Evolutionary conservation across 2,888 invertebrate genomes (phyloP), one percentile per base, ranked within the genome.

Genomic region (Drosophila vallismaia): DNA sequence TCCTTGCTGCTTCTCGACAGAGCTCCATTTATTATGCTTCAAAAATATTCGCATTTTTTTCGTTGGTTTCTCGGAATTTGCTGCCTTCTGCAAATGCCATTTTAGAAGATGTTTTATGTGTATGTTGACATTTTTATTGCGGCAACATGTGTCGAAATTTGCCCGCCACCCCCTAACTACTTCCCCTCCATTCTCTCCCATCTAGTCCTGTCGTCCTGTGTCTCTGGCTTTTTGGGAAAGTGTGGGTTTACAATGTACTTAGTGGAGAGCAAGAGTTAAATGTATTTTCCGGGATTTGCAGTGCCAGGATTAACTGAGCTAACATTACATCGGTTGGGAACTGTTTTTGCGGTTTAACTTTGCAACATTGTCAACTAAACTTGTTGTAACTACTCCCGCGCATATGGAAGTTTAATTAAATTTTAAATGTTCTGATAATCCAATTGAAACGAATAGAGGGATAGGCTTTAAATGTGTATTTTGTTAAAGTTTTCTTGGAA

Each of bases 101-200:
- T 85, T 85, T 88, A 86, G 88, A 88, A 88, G 85, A 85, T 85
- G 85, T 85, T 85, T 85, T 85, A 85, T 85, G 88, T 84, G 79
- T 77, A 74, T 84, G 85, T 86, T 85, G 85, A 88, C 88, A 85
- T 88, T 88, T 85, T 85, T 85, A 88, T 85, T 85, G 88, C 88
- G 81, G 81, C 86, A 86, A 85, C 88, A 85, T 85, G 85, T 88
- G 85, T 88, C 85, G 85, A 88, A 88, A 78, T 84, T 80, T 70
- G 64, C 44, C 64, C 33, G 14, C 26, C 33, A 28, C 24, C 51
- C 52, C 29, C 49, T 24, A 38, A 54, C 60, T 31, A 44, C 14
- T 33, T 54, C 4, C 8, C 53, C 24, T 4, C 33, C 4, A 1
- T 7, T 7, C n/a, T 10, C 19, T 33, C 52, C 48, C 36, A 12